These are phyloP conservation scores for Eulacestoma nigropectus DNA, from an alignment of 2,113 vertebrate species.

Conservation along the genomic window DNA sequence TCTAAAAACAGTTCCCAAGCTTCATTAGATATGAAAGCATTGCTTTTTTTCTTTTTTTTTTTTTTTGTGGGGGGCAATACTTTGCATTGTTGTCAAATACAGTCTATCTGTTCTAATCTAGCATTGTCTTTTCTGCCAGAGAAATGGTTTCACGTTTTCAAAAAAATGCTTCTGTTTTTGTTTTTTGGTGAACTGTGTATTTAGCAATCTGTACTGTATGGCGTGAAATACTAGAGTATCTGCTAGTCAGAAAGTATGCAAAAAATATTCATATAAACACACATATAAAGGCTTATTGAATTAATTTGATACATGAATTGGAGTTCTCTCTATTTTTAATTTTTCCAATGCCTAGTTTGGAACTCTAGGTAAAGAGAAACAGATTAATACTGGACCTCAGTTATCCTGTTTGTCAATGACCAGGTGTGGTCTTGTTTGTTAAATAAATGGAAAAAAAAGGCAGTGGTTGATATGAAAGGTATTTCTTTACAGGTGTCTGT, in stretches of 20 bases:
- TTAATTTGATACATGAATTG: neutral
- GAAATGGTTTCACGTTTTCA: conserved; percentile 45
- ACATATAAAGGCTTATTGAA: neutral
- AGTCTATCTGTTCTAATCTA: conserved; percentile 27
- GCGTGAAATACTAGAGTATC: neutral
- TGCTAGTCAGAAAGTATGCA: neutral
- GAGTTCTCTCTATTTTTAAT: neutral
- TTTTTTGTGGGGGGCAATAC: neutral
- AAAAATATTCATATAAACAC: neutral
- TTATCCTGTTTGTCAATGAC: neutral
- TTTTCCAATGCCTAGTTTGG: neutral
- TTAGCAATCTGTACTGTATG: conserved; percentile 15
- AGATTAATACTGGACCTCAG: neutral
- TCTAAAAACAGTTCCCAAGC: conserved; percentile 50
- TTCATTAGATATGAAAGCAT: conserved; percentile 45
- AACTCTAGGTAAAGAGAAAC: neutral
- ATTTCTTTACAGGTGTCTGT: neutral
- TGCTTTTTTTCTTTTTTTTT: conserved; percentile 35
- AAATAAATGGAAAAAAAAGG: neutral
- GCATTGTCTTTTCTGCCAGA: conserved; percentile 11
- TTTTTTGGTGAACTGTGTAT: neutral
- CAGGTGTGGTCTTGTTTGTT: neutral
- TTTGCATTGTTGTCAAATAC: conserved; percentile 51
- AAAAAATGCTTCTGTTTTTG: conserved; percentile 20
- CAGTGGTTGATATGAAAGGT: neutral